A percentile compares a stretch with the other conserved stretches of the same genome.
Evolutionary conservation across 2,113 vertebrate genomes (phyloP).

Genomic region (Mellivora capensis): DNA sequence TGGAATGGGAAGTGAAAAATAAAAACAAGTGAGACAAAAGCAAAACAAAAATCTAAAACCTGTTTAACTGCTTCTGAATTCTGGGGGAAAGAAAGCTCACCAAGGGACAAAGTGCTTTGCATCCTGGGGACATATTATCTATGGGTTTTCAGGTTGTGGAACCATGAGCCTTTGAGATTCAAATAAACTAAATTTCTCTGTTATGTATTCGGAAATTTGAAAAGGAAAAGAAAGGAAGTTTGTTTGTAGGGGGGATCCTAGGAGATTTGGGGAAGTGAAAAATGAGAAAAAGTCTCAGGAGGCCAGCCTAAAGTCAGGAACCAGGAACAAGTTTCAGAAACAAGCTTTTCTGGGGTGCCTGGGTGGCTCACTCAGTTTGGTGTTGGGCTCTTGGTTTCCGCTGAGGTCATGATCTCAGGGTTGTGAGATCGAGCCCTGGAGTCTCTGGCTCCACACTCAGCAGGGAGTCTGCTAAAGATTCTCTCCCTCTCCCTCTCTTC

Average conservation of each 20-base stretch:
- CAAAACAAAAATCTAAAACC: neutral
- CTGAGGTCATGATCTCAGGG: neutral
- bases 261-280: neutral
- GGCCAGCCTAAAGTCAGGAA: neutral
- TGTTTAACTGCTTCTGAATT: neutral
- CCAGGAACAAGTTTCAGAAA: neutral
- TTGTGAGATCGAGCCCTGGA: neutral
- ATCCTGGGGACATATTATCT: neutral
- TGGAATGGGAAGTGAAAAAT: neutral
- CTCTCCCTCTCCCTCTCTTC: neutral
- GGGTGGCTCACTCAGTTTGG: neutral
- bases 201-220: neutral
- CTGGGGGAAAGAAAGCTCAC: no score
- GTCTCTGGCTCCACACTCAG: neutral
- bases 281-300: neutral
- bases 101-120: neutral
- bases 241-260: neutral
- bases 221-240: neutral
- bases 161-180: neutral
- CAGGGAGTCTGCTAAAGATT: neutral
- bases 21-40: neutral
- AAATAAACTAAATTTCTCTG: neutral
- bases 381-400: neutral
- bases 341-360: neutral
- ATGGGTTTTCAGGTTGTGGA: neutral